Conservation (phyloP, 2,797 vertebrate species). For the Enteromius mattozi region DNA sequence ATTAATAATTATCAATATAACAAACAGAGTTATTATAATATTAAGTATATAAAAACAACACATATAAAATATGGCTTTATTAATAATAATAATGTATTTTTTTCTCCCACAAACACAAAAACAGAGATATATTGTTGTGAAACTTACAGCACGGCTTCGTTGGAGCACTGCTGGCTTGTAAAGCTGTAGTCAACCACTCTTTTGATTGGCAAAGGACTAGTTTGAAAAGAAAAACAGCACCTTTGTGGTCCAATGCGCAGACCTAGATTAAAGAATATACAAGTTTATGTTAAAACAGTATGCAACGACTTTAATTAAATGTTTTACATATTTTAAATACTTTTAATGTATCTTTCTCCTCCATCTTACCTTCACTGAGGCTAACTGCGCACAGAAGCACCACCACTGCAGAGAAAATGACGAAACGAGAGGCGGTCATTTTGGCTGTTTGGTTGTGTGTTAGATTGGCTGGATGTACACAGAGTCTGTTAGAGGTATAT, state of each 20-base stretch:
- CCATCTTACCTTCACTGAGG: constrained; percentile 73
- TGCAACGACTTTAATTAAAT: not conserved
- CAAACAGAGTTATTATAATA: not conserved
- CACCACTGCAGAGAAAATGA: constrained; percentile 63
- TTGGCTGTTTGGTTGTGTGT: not conserved
- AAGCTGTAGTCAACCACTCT: constrained; percentile 61
- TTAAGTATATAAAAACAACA: not conserved
- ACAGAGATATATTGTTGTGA: not conserved
- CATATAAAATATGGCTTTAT: not conserved
- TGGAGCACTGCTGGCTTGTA: constrained; percentile 75
- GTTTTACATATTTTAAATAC: not conserved
- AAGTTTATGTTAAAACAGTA: not conserved
- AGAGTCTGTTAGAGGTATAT: not conserved
- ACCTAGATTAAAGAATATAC: constrained; percentile 43
- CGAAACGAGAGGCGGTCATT: constrained; percentile 73
- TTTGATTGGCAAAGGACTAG: constrained; percentile 6
- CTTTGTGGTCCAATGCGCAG: constrained; percentile 63
- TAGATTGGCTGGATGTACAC: not conserved
- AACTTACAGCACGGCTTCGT: constrained; percentile 71
- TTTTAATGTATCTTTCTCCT: not conserved
- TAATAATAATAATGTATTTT: not conserved
- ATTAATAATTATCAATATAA: not conserved
- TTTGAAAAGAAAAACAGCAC: constrained; percentile 72
- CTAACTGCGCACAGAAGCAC: constrained; percentile 66
- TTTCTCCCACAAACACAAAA: not conserved